phyloP scores from a whole-genome alignment of 2,797 vertebrate genomes.

The Smutsia temminckii region DNA sequence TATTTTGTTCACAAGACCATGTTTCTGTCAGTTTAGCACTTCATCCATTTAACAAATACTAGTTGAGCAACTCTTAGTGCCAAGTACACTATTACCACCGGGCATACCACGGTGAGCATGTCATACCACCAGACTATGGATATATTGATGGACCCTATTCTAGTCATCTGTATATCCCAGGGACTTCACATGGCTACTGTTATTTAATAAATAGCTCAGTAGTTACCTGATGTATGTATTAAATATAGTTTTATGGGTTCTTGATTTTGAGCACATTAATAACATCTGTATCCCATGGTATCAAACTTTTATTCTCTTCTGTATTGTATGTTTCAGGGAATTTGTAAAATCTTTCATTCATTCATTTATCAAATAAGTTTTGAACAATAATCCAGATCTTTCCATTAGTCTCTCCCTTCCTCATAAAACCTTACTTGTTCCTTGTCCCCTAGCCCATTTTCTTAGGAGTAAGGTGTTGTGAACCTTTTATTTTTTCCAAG shows the following conservation, averaged over 20 bases:
- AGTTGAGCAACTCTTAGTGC: background rate
- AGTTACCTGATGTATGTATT: background rate
- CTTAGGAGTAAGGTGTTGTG: background rate
- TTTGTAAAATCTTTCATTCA: background rate
- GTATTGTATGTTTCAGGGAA: background rate
- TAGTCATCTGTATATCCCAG: background rate
- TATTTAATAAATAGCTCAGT: background rate
- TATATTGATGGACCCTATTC: background rate
- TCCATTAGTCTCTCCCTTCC: background rate
- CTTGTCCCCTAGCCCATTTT: background rate
- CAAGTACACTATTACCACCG: background rate
- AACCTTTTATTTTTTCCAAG: rapidly evolving
- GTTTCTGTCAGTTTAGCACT: background rate
- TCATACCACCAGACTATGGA: background rate
- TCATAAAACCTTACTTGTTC: background rate
- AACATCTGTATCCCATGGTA: background rate
- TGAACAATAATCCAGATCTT: background rate
- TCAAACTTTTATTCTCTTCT: background rate
- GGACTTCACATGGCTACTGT: background rate
- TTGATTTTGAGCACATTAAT: background rate
- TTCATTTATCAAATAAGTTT: background rate
- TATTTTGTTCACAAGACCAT: background rate
- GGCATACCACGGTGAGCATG: background rate
- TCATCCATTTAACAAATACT: background rate
- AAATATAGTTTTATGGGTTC: background rate